These are phyloP conservation scores for Metridium senile DNA, from an alignment of 92 coral and sea anemone genomes.

Conservation along the genomic window DNA sequence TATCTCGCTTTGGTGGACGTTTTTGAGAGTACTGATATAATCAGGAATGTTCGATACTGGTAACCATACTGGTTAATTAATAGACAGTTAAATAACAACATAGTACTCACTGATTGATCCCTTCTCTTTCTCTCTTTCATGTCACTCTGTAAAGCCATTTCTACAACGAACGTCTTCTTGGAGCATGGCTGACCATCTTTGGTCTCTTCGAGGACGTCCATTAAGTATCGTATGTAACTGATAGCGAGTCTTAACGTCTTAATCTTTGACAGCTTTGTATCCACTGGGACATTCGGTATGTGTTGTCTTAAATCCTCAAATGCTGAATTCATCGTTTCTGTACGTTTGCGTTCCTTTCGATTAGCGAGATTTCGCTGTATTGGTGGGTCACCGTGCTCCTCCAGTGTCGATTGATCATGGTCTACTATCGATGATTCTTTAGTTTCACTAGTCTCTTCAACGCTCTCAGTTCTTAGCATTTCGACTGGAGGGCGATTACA, in stretches of 20 bases:
- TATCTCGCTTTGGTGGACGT: too few species aligned
- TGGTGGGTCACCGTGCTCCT: background rate
- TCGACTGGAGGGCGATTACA: conserved; percentile 34
- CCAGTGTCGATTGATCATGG: background rate
- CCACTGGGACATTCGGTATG: conserved; percentile 95
- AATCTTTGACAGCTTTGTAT: conserved; percentile 96
- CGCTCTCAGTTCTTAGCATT: conserved; percentile 41
- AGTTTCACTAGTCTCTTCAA: conserved; percentile 12
- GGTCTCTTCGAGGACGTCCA: conserved; percentile 85
- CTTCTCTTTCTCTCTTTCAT: conserved; percentile 73
- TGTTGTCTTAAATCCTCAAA: conserved; percentile 92
- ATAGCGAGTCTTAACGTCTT: conserved; percentile 94
- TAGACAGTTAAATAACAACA: too few species aligned
- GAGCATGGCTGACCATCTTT: conserved; percentile 83
- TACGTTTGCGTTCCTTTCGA: conserved; percentile 93
- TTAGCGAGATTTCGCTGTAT: conserved; percentile 69
- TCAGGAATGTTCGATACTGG: too few species aligned
- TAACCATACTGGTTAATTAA: too few species aligned
- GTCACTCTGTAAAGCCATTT: conserved; percentile 82
- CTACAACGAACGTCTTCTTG: conserved; percentile 81
- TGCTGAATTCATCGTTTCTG: conserved; percentile 94
- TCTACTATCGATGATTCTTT: conserved; percentile 16
- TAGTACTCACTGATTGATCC: conserved; percentile 65
- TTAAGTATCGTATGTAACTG: conserved; percentile 89
- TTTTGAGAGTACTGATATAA: too few species aligned